phyloP scores from a whole-genome alignment of 53 echinoderm and acorn worm genomes.

The Hippasteria phrygiana region DNA sequence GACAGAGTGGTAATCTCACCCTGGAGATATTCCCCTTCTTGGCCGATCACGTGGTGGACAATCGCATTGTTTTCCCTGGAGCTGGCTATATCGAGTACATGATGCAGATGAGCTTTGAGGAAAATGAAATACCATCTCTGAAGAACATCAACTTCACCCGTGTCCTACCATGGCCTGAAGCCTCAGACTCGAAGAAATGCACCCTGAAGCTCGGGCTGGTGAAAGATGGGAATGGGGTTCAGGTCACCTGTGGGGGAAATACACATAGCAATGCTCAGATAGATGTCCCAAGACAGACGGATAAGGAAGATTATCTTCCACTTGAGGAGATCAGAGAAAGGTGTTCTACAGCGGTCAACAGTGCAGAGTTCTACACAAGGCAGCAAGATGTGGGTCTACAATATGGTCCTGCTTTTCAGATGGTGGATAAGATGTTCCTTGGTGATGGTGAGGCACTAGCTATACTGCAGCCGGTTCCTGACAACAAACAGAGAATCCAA shows the following conservation, averaged over 20 bases:
- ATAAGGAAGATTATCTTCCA: slow-evolving; percentile 22
- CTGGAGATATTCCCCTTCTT: slow-evolving; percentile 87
- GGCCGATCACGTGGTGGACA: slow-evolving; percentile 73
- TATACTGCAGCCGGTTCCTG: slow-evolving; percentile 59
- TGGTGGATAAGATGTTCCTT: slow-evolving; percentile 72
- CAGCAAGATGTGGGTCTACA: slow-evolving; percentile 71
- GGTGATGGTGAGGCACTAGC: slow-evolving; percentile 85
- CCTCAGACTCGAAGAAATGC: slow-evolving; percentile 37
- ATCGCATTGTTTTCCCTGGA: slow-evolving; percentile 80
- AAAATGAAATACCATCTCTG: slow-evolving; percentile 67
- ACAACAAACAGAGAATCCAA: slow-evolving; percentile 86
- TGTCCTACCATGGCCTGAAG: slow-evolving; percentile 76
- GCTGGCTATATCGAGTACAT: slow-evolving; percentile 84
- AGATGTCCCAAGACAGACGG: slow-evolving; percentile 31
- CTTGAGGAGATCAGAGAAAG: slow-evolving; percentile 60
- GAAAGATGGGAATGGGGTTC: slow-evolving; percentile 69
- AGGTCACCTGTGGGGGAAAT: slow-evolving; percentile 70
- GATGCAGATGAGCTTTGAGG: slow-evolving; percentile 72
- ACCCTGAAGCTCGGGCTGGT: slow-evolving; percentile 70
- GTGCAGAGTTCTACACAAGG: slow-evolving; percentile 79
- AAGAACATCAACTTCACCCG: slow-evolving; percentile 74
- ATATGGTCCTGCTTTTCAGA: slow-evolving; percentile 80
- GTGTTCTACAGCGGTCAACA: slow-evolving; percentile 52
- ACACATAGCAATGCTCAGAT: slow-evolving; percentile 60
- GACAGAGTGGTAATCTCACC: slow-evolving; percentile 85